Evolutionary conservation across 2,113 vertebrate genomes (phyloP).

Genomic region (Lampris megalopsis): DNA sequence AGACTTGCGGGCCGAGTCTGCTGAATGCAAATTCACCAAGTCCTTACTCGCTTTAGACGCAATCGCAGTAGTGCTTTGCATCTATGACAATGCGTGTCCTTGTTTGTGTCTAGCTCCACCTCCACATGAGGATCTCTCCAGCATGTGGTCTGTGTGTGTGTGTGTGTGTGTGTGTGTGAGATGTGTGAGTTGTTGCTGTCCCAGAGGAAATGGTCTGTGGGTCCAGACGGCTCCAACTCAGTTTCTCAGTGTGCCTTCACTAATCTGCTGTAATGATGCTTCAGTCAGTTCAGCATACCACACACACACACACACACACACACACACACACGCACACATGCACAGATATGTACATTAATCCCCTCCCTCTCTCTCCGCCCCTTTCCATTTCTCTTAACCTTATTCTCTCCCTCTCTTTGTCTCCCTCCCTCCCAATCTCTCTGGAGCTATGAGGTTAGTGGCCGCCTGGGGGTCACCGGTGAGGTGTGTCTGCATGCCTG

Average conservation of each 20-base stretch:
- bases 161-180: slow-evolving; percentile 20
- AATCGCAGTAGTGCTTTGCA: too few species aligned
- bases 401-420: neutral
- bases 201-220: slow-evolving; percentile 70
- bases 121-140: slow-evolving; percentile 28
- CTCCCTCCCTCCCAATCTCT: slow-evolving; percentile 13
- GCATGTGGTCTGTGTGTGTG: slow-evolving; percentile 13
- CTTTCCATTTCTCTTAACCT: neutral
- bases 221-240: slow-evolving; percentile 65
- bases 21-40: too few species aligned
- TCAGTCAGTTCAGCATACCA: slow-evolving; percentile 46
- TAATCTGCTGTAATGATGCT: slow-evolving; percentile 78
- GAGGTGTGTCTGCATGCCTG: slow-evolving; percentile 3
- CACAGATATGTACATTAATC: neutral
- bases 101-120: slow-evolving; percentile 16
- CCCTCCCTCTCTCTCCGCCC: neutral
- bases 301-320: slow-evolving; percentile 50
- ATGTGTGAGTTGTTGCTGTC: slow-evolving; percentile 22
- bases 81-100: slow-evolving; percentile 7
- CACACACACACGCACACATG: slow-evolving; percentile 23
- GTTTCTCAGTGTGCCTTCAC: slow-evolving; percentile 71
- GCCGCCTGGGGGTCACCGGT: slow-evolving; percentile 29
- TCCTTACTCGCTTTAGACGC: too few species aligned
- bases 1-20: too few species aligned
- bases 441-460: slow-evolving; percentile 30